A percentile compares a stretch with the other conserved stretches of the same genome.
These are phyloP conservation scores for Quiscalus mexicanus DNA, from an alignment of 2,113 vertebrate genomes.

Conservation along the genomic window DNA sequence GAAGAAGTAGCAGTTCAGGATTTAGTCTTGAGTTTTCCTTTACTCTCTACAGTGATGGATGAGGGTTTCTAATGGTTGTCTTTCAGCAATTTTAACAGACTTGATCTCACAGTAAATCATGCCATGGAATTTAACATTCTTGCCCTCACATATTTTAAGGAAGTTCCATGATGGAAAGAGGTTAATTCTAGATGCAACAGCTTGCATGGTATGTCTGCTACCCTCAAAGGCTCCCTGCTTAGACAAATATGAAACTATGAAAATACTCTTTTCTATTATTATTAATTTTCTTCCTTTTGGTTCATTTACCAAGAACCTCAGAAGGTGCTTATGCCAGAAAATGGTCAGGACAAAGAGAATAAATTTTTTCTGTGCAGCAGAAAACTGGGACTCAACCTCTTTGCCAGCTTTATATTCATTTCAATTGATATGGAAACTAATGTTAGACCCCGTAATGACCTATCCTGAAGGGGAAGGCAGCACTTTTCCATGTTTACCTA, in stretches of 20 bases:
- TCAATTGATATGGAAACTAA: not conserved
- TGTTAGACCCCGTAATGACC: not conserved
- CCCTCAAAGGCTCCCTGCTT: not conserved
- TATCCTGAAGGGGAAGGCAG: not conserved
- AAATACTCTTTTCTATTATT: not conserved
- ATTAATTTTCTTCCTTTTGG: not conserved
- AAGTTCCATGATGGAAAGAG: not conserved
- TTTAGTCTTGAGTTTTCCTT: not conserved
- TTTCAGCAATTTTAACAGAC: not conserved
- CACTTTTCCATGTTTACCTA: not conserved
- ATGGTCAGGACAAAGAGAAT: not conserved
- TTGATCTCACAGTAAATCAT: not conserved
- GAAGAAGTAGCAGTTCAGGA: not conserved
- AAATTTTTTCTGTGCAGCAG: not conserved
- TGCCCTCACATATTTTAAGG: not conserved
- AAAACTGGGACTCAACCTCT: not conserved
- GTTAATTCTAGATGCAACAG: not conserved
- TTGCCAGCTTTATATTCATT: rapidly evolving
- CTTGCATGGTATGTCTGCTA: not conserved
- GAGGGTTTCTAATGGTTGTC: not conserved
- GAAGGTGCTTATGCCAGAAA: not conserved
- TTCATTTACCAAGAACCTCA: not conserved
- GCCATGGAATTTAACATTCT: not conserved
- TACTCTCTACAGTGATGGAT: not conserved
- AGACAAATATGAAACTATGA: not conserved